Evolutionary conservation across 2,797 vertebrate species (phyloP), one percentile per base, ranked within the genome.

Genomic region (Merluccius polli): DNA sequence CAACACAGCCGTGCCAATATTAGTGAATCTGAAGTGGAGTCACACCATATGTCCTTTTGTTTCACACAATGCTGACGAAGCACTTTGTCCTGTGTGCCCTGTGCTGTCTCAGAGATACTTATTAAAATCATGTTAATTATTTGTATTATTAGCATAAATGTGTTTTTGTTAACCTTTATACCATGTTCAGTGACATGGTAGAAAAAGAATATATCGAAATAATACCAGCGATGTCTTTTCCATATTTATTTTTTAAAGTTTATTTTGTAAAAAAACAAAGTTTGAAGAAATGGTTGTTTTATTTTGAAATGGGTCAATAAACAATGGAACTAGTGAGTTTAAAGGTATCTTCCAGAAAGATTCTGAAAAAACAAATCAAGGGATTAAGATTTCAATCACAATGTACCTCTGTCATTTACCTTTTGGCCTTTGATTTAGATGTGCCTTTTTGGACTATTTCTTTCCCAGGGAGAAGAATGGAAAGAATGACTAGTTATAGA

Each of bases 241-340:
- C n/a, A 73, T 89, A 90, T 90, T 90, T 85, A 87, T 92, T 90
- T 87, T 5, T 73, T 75, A 74, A 73, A 29, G 10, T 35, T 72
- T n/a, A 74, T 32, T 48, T 65, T 65, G 59, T 65, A 65, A 7
- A 59, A 59, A 59, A 38, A 38, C 4, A 38, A 38, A 44, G 18
- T 11, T 15, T 73, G 31, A 44, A 35, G 68, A 27, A 41, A 73
- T 70, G 36, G 5, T 74, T 11, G 72, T 79, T 79, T 29, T 76
- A 70, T 67, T 24, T 38, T 65, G n/a, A 65, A 31, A 72, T 41
- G 71, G 65, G 79, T 68, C 31, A 68, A 44, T 80, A 52, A 80
- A 73, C 21, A 85, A 72, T 35, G 83, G 73, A 80, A 77, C 73
- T 72, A 78, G 41, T 75, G 35, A 70, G 74, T 79, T 72, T 38